phyloP scores from a whole-genome alignment of 2,888 invertebrate genomes.

The Sepioteuthis lessoniana region DNA sequence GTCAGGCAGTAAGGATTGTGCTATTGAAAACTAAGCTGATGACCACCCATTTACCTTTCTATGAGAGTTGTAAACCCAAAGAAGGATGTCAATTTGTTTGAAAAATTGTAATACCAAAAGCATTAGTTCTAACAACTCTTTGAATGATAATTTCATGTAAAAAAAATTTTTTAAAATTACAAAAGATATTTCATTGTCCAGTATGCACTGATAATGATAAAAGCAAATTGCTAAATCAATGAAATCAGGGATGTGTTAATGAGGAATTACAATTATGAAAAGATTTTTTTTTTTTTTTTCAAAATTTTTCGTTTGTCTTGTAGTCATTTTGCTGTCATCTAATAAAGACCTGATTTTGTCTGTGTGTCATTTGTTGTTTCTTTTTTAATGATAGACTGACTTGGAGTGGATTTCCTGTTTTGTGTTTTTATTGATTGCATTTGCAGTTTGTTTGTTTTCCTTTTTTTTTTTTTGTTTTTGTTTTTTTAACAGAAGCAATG shows the following conservation, averaged over 20 bases:
- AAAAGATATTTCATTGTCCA: too few species aligned
- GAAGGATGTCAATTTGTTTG: too few species aligned
- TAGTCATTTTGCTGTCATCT: not conserved
- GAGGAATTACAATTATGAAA: not conserved
- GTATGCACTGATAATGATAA: too few species aligned
- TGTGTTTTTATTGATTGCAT: not conserved
- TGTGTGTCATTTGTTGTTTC: too few species aligned
- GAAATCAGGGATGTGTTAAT: not conserved
- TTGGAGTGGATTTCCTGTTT: not conserved
- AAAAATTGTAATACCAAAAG: too few species aligned
- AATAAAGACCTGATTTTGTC: not conserved
- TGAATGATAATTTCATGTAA: too few species aligned
- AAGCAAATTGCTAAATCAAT: not conserved
- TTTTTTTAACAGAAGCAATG: not conserved
- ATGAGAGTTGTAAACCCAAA: too few species aligned
- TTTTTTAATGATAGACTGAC: not conserved
- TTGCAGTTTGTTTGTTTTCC: not conserved
- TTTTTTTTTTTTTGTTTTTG: not conserved
- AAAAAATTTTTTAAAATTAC: too few species aligned
- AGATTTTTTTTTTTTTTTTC: not conserved
- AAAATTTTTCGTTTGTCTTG: not conserved
- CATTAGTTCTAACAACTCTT: too few species aligned
- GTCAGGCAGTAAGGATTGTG: too few species aligned
- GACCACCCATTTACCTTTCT: too few species aligned
- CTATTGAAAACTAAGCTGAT: too few species aligned